These are phyloP conservation scores for Cliona cf. orientalis DNA, from an alignment of 37 sponge, comb jelly and placozoan genomes.

Conservation along the genomic window DNA sequence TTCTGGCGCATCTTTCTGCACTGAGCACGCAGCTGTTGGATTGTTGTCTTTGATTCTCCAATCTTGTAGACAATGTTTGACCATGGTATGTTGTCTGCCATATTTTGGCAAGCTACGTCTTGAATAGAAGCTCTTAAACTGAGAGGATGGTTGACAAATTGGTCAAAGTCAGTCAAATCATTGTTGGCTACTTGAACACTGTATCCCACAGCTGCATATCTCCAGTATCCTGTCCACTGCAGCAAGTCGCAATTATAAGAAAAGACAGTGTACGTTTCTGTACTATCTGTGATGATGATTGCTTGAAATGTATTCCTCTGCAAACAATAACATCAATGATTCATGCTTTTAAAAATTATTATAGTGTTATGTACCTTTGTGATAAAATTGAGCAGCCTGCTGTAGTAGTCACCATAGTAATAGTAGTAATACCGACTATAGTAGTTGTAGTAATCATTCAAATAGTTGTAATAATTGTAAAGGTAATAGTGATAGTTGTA, in stretches of 20 bases:
- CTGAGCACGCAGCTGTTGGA: background rate
- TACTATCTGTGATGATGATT: constrained; percentile 67
- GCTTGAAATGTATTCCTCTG: constrained; percentile 76
- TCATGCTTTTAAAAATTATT: too few relatives aligned
- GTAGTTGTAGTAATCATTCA: too few relatives aligned
- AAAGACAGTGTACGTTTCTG: constrained; percentile 63
- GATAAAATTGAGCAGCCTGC: too few relatives aligned
- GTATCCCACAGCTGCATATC: constrained; percentile 54
- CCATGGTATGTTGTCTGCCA: background rate
- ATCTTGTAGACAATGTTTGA: constrained; percentile 31
- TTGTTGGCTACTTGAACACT: constrained; percentile 22
- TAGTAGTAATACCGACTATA: too few relatives aligned
- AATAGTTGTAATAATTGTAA: background rate
- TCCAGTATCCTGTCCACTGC: constrained; percentile 48
- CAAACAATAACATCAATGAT: background rate
- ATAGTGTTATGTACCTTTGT: too few relatives aligned
- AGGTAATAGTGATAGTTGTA: background rate
- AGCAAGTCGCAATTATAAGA: constrained; percentile 70
- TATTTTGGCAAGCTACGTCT: constrained; percentile 15
- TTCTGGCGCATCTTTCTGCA: constrained; percentile 2
- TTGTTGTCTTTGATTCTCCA: background rate
- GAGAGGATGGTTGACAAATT: constrained; percentile 45
- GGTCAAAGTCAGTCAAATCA: background rate
- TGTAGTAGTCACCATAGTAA: too few relatives aligned
- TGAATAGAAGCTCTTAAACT: background rate